Evolutionary conservation across 2,113 vertebrate genomes (phyloP), one percentile per base, ranked within the genome.

Genomic region (Aleadryas rufinucha): DNA sequence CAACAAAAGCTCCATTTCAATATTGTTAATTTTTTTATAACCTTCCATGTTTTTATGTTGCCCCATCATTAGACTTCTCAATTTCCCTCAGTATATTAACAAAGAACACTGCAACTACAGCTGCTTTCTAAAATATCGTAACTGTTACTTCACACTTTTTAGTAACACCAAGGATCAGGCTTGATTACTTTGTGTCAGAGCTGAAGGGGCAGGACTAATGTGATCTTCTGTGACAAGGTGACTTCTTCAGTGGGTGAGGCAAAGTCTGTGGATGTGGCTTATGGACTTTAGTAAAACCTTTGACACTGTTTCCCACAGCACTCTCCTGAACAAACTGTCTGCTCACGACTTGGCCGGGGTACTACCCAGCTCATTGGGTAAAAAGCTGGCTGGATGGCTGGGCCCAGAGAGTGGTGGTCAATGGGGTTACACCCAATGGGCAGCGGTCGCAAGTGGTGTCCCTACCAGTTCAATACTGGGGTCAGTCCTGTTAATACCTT

Each of bases 1-100:
- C 35, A 87, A 70, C 35, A 83, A 77, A 91, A 95, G 10, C 6
- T 59, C 30, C 22, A n/a, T 76, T 87, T 96, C 50, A 85, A 80
- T 77, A 39, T 24, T 78, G 41, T 13, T 80, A n/a, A 1, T 23
- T 60, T 65, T 87, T 92, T 50, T 17, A 57, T 44, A 80, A 66
- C 8, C 27, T 74, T 7, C 19, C 33, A 49, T 63, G n/a, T 37
- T 77, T 93, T 90, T 91, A 74, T 80, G 60, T 18, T 84, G 27
- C 9, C 4, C 13, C 19, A 31, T 78, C 76, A 70, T 52, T 53
- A 31, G 45, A 35, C 26, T 42, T 88, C 68, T 88, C 35, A 56
- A 15, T 70, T 91, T 74, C n/a, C 31, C 52, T 47, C 35, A 44
- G 9, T 60, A 50, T 77, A 47, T 79, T 80, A 54, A 47, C n/a